These are phyloP conservation scores for Micronycteris hirsuta DNA, from an alignment of 2,113 vertebrate genomes.

Conservation along the genomic window DNA sequence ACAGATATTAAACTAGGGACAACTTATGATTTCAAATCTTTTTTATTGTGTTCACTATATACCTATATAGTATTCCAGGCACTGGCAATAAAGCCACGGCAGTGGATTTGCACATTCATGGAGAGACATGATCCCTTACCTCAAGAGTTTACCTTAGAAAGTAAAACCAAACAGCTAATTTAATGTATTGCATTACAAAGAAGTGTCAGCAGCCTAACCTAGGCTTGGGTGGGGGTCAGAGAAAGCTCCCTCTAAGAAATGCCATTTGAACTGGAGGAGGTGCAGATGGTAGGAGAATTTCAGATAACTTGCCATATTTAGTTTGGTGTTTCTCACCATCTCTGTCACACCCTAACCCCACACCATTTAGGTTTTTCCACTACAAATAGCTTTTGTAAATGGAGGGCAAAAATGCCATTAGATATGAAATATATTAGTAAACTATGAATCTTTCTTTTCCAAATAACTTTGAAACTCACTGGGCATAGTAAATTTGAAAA, in stretches of 20 bases:
- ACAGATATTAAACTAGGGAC: neutral
- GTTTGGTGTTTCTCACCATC: neutral
- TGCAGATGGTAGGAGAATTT: neutral
- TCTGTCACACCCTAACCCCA: neutral
- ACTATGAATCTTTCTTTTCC: neutral
- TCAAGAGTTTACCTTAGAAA: neutral
- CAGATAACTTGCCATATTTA: neutral
- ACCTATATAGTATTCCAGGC: neutral
- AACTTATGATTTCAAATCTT: neutral
- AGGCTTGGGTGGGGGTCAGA: neutral
- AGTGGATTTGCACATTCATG: neutral
- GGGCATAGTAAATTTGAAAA: neutral
- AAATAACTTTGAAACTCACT: neutral
- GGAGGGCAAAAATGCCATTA: neutral
- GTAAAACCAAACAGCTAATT: neutral
- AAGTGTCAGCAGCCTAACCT: neutral
- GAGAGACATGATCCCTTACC: neutral
- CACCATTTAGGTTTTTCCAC: accelerated
- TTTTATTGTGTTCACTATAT: neutral
- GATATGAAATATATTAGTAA: neutral
- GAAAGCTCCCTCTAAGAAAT: neutral
- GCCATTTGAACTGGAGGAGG: neutral
- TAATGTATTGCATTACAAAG: neutral
- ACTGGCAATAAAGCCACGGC: neutral
- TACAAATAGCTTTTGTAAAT: neutral